phyloP scores from a whole-genome alignment of 2,888 invertebrate genomes.

The Arctia plantaginis region DNA sequence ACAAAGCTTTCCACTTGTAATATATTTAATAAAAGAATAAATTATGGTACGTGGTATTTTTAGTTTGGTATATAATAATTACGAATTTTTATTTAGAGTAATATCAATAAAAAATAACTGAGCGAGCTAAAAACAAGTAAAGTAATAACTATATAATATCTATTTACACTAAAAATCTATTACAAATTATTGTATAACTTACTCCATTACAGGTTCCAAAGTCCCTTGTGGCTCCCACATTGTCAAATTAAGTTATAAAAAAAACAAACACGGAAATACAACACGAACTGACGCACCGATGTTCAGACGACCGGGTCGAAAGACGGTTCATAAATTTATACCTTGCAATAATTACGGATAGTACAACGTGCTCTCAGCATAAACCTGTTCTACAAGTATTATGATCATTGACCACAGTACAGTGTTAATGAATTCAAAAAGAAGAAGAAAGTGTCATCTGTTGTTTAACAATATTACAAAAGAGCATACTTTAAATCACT shows the following conservation, averaged over 20 bases:
- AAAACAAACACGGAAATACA: slow-evolving; percentile 1
- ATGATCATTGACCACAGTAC: background rate
- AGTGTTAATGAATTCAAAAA: background rate
- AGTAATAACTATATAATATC: background rate
- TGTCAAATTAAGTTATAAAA: slow-evolving; percentile 4
- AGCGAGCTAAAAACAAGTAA: background rate
- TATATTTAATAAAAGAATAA: background rate
- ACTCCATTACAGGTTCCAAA: slow-evolving; percentile 58
- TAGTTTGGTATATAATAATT: background rate
- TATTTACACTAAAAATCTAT: background rate
- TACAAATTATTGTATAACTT: slow-evolving; percentile 49
- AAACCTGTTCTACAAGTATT: slow-evolving; percentile 18
- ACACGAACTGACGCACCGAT: background rate
- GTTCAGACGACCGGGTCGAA: slow-evolving; percentile 5
- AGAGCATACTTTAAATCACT: background rate
- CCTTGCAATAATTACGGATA: slow-evolving; percentile 3
- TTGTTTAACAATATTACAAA: background rate
- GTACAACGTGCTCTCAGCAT: background rate
- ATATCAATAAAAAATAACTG: slow-evolving; percentile 8
- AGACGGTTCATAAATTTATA: slow-evolving; percentile 3
- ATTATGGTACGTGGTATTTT: background rate
- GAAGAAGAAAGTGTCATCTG: background rate
- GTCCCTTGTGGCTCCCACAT: slow-evolving; percentile 43
- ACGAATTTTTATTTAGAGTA: background rate
- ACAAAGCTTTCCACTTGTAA: background rate